Evolutionary conservation across 2,113 vertebrate genomes (phyloP).

Genomic region (Laticauda laticaudata): DNA sequence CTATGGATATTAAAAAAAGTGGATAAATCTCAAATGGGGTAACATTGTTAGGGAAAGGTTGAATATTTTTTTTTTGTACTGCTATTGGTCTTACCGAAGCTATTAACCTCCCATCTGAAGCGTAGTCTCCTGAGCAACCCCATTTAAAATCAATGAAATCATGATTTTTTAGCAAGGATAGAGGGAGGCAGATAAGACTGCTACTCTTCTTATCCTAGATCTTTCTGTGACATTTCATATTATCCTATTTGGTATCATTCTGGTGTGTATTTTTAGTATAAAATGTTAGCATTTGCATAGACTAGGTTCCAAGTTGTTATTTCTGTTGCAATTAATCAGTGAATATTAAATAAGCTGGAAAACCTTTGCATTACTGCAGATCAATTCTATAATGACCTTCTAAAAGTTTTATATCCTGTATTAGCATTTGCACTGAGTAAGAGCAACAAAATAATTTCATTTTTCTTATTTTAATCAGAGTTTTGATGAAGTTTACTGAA

Average conservation of each 20-base stretch:
- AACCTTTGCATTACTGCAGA: not conserved
- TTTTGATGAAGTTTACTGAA: not conserved
- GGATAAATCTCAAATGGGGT: not conserved
- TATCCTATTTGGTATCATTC: not conserved
- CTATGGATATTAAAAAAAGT: not conserved
- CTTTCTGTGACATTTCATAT: not conserved
- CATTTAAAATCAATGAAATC: not conserved
- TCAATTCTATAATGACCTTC: not conserved
- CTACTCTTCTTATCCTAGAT: not conserved
- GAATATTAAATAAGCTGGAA: not conserved
- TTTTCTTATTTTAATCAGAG: not conserved
- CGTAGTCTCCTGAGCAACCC: not conserved
- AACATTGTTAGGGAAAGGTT: not conserved
- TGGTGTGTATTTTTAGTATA: not conserved
- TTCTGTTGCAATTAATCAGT: not conserved
- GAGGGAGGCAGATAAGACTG: not conserved
- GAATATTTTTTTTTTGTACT: not conserved
- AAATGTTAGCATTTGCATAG: not conserved
- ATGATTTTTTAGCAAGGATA: not conserved
- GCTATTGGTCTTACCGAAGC: not conserved
- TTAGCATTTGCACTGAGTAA: not conserved
- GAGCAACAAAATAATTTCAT: not conserved
- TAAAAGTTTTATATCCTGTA: not conserved
- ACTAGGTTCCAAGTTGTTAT: not conserved
- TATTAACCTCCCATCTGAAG: not conserved